These are phyloP conservation scores for Eretmocerus hayati DNA, from an alignment of 2,888 invertebrate species.

Conservation along the genomic window DNA sequence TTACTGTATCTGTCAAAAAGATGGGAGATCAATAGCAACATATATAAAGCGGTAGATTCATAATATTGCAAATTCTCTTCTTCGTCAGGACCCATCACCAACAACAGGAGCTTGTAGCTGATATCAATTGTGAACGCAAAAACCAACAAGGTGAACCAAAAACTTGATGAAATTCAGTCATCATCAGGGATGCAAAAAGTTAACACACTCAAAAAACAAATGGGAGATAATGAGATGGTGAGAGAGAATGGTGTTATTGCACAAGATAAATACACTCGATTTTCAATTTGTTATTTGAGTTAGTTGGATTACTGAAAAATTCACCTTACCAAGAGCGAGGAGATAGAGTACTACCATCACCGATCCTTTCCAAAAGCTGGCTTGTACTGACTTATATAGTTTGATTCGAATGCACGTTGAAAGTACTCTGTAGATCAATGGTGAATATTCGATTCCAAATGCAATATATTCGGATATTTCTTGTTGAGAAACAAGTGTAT, in stretches of 20 bases:
- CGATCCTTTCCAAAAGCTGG: slow-evolving; percentile 37
- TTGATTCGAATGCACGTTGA: too few species aligned
- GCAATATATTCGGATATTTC: too few species aligned
- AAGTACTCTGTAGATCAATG: too few species aligned
- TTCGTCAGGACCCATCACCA: slow-evolving; percentile 20
- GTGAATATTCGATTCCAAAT: too few species aligned
- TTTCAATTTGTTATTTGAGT: slow-evolving; percentile 12
- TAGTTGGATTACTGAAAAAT: slow-evolving; percentile 28
- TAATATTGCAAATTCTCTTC: neutral
- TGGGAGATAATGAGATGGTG: slow-evolving; percentile 15
- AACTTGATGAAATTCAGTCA: neutral
- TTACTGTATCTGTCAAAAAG: too few species aligned
- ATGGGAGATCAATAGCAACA: too few species aligned
- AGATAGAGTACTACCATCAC: slow-evolving; percentile 41
- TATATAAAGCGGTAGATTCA: too few species aligned
- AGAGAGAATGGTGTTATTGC: slow-evolving; percentile 34
- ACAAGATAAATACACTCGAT: slow-evolving; percentile 39
- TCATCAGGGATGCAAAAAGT: slow-evolving; percentile 4
- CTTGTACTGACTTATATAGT: slow-evolving; percentile 16
- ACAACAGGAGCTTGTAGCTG: slow-evolving; percentile 22
- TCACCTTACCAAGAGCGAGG: slow-evolving; percentile 39
- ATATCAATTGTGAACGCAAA: slow-evolving; percentile 11
- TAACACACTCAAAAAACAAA: slow-evolving; percentile 18
- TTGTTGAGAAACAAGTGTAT: too few species aligned
- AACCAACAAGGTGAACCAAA: slow-evolving; percentile 11